Evolutionary conservation across 2,113 vertebrate species (phyloP).

Genomic region (Microtus ochrogaster): DNA sequence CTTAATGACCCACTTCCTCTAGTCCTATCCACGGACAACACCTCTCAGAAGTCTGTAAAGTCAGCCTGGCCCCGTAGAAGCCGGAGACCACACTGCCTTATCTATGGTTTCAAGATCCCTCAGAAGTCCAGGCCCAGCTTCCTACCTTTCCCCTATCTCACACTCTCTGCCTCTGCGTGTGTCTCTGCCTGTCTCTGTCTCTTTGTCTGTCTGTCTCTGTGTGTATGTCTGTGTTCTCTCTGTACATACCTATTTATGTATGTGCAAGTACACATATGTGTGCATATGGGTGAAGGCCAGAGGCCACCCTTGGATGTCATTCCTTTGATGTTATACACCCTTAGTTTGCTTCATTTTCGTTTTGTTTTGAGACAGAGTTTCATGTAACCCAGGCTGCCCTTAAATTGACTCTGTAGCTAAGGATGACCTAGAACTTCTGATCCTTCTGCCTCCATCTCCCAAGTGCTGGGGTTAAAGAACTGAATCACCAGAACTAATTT

Average conservation of each 20-base stretch:
- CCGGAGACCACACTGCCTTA: not conserved
- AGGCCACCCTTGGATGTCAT: not conserved
- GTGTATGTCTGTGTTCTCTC: not conserved
- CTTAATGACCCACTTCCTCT: not conserved
- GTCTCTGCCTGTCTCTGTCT: not conserved
- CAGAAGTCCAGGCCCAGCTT: not conserved
- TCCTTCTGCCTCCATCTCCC: not conserved
- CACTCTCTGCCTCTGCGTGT: not conserved
- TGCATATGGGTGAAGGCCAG: not conserved
- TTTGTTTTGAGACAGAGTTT: not conserved
- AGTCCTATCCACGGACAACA: not conserved
- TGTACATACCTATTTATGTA: not conserved
- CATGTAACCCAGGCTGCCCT: not conserved
- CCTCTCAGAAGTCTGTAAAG: not conserved
- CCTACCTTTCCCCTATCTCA: not conserved
- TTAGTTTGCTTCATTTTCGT: not conserved
- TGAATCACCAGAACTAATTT: not conserved
- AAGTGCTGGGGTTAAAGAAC: not conserved
- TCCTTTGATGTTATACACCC: not conserved
- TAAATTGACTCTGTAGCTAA: not conserved
- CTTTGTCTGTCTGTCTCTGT: not conserved
- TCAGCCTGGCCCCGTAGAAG: not conserved
- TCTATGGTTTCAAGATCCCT: not conserved
- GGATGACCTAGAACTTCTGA: not conserved
- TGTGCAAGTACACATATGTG: not conserved